A percentile compares a stretch with the other conserved stretches of the same genome.
Conservation (phyloP, 2,888 invertebrate genomes). For the Stenolophus ochropezus region DNA sequence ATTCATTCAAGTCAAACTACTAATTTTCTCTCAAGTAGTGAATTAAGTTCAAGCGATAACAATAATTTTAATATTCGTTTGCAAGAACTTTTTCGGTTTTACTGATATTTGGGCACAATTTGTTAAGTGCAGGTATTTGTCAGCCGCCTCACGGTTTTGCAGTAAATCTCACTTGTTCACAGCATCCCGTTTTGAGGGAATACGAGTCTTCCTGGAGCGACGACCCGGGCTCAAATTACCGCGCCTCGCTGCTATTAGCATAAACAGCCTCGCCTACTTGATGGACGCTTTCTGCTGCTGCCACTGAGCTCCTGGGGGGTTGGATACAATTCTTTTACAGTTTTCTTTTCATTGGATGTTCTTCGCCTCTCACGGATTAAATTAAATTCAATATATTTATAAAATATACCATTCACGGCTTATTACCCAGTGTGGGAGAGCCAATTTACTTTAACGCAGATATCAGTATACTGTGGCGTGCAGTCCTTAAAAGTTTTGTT, state of each 20-base stretch:
- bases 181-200: conserved; percentile 1
- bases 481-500: no score
- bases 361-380: background rate
- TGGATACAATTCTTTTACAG: background rate
- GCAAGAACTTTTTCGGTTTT: no score
- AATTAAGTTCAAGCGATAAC: no score
- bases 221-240: conserved; percentile 21
- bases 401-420: background rate
- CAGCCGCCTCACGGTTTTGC: background rate
- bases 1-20: no score
- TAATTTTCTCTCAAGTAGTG: no score
- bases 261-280: background rate
- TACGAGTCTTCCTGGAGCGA: background rate
- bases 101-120: background rate
- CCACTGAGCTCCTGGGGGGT: no score
- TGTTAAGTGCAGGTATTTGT: background rate
- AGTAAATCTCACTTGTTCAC: background rate
- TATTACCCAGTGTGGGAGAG: no score
- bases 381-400: background rate
- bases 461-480: no score
- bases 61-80: no score
- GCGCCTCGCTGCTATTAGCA: conserved; percentile 11
- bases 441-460: no score
- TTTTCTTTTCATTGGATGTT: conserved; percentile 8
- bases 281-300: background rate